Conservation (phyloP, 1,140 invertebrate genomes). For the Lepidurus arcticus region DNA sequence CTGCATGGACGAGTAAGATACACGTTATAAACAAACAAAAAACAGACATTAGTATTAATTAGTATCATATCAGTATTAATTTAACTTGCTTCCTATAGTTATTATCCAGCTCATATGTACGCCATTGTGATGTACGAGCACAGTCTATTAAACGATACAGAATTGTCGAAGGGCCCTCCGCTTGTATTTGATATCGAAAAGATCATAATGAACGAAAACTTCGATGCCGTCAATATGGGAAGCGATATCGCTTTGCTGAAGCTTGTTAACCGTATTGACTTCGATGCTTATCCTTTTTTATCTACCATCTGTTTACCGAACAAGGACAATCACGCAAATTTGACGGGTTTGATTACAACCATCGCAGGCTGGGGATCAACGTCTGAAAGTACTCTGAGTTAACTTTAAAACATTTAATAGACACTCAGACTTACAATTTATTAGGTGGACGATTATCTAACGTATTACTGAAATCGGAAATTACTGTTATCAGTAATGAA, state of each 20-base stretch:
- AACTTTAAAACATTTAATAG: background rate
- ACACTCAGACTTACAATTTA: background rate
- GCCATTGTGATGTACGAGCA: conserved; percentile 12
- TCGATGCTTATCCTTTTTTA: conserved; percentile 14
- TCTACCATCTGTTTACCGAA: background rate
- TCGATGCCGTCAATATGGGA: background rate
- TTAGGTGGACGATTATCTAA: conserved; percentile 7
- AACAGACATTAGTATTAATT: background rate
- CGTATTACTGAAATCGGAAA: background rate
- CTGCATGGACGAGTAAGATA: conserved; percentile 34
- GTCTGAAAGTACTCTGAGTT: background rate
- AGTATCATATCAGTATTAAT: too few relatives aligned
- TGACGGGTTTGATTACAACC: background rate
- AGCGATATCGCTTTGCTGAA: conserved; percentile 29
- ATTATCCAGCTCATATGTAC: background rate
- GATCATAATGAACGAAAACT: background rate
- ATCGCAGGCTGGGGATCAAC: background rate
- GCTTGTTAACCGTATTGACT: conserved; percentile 8
- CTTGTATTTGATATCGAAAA: conserved; percentile 6
- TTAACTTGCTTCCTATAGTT: background rate
- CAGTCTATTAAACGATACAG: background rate
- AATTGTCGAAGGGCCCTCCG: background rate
- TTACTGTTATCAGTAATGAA: background rate
- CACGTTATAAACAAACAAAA: background rate
- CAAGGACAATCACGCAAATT: background rate